phyloP scores from a whole-genome alignment of 1,140 invertebrate genomes.

The Lycorma delicatula region DNA sequence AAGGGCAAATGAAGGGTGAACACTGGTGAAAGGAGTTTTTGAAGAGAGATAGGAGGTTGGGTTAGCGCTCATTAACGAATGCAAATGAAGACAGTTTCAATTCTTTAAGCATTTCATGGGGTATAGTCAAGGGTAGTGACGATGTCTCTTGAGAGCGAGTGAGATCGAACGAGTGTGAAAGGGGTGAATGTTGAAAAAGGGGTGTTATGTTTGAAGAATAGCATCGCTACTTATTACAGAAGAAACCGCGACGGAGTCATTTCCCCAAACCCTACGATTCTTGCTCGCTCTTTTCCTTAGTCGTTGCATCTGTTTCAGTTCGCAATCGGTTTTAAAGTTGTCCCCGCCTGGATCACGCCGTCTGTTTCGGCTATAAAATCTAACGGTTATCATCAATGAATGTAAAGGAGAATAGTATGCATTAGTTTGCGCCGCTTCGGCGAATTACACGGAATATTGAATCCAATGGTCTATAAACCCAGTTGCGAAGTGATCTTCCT shows the following conservation, averaged over 20 bases:
- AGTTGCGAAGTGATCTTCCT: slow-evolving; percentile 2
- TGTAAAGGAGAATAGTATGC: neutral
- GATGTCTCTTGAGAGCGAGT: neutral
- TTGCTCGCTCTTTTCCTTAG: no score
- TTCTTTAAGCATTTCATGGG: neutral
- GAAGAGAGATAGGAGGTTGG: neutral
- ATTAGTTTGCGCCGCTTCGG: neutral
- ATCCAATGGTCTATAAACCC: slow-evolving; percentile 3
- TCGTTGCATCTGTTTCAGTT: no score
- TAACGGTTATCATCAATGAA: neutral
- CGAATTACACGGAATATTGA: neutral
- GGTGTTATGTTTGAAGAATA: no score
- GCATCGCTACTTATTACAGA: no score
- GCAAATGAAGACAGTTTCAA: slow-evolving; percentile 4
- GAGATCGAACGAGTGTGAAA: neutral
- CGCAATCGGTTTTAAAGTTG: no score
- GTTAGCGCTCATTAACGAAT: neutral
- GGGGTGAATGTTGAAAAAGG: no score
- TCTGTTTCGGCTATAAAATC: neutral
- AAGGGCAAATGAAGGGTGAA: neutral
- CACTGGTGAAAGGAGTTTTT: neutral
- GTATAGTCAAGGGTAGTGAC: neutral
- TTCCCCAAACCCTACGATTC: no score
- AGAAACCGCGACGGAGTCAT: no score
- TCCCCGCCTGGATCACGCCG: no score